Evolutionary conservation across 30 jellyfish, hydroid and myxozoan genomes (phyloP).

Genomic region (Turritopsis rubra): DNA sequence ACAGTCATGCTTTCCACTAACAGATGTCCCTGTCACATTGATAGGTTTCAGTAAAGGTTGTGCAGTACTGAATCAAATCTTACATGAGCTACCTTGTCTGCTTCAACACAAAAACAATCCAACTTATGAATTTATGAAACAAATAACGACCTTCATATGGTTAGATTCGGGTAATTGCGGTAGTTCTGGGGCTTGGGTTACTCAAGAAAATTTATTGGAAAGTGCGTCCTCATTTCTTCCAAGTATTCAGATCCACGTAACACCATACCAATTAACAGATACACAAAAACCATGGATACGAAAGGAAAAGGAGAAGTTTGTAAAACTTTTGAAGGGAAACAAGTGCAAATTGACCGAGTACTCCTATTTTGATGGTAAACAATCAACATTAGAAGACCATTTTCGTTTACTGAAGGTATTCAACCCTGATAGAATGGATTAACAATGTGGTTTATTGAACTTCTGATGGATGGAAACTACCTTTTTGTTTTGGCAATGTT

Average conservation of each 20-base stretch:
- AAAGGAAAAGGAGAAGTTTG: conserved; percentile 49
- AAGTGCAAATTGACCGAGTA: conserved; percentile 46
- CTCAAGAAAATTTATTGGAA: conserved; percentile 44
- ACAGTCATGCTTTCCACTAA: conserved; percentile 41
- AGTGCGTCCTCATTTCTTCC: conserved; percentile 45
- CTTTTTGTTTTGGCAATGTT: too few species aligned
- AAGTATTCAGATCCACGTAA: conserved; percentile 50
- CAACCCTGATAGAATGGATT: background rate
- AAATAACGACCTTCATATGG: conserved; percentile 42
- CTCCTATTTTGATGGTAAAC: conserved; percentile 46
- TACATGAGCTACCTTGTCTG: conserved; percentile 53
- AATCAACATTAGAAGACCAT: conserved; percentile 49
- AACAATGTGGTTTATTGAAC: too few species aligned
- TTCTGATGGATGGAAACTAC: too few species aligned
- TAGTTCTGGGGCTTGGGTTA: conserved; percentile 59
- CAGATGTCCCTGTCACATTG: conserved; percentile 46
- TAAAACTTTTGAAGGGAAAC: conserved; percentile 33
- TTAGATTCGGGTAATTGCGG: conserved; percentile 80
- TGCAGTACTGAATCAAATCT: conserved; percentile 68
- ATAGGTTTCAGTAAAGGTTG: conserved; percentile 90
- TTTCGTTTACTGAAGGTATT: conserved; percentile 31
- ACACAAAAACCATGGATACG: conserved; percentile 62
- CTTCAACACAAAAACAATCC: conserved; percentile 12
- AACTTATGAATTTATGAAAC: conserved; percentile 29
- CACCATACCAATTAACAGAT: conserved; percentile 73